Evolutionary conservation across 1,140 invertebrate species (phyloP).

Genomic region (Penaeus japonicus): DNA sequence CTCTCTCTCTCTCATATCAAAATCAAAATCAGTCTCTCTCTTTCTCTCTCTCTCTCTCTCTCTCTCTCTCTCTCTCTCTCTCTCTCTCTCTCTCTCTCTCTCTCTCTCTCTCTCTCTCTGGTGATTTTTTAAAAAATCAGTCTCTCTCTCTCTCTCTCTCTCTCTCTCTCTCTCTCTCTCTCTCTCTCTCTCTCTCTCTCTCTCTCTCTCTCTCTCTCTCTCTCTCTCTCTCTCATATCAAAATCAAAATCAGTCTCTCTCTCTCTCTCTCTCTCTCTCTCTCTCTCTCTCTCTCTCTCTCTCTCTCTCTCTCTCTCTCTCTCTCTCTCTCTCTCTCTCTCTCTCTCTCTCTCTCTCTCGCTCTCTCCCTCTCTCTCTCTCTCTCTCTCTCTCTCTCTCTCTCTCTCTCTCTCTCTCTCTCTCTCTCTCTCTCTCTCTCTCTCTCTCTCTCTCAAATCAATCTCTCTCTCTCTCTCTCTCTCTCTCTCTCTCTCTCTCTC

Average conservation of each 20-base stretch:
- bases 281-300: neutral
- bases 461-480: too few relatives aligned
- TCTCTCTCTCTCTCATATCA: neutral
- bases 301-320: too few relatives aligned
- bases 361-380: too few relatives aligned
- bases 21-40: slow-evolving; percentile 6
- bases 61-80: slow-evolving; percentile 22
- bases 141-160: neutral
- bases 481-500: too few relatives aligned
- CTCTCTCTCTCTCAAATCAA: too few relatives aligned
- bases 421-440: too few relatives aligned
- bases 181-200: slow-evolving; percentile 4
- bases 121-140: neutral
- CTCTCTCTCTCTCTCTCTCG: too few relatives aligned
- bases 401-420: too few relatives aligned
- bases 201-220: slow-evolving; percentile 6
- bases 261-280: neutral
- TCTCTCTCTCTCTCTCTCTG: neutral
- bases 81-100: neutral
- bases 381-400: too few relatives aligned
- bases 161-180: neutral
- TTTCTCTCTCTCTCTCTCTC: slow-evolving; percentile 21
- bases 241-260: neutral
- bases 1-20: neutral
- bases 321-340: too few relatives aligned